phyloP scores from a whole-genome alignment of 2,888 invertebrate species.

The Mesochorus sp. region DNA sequence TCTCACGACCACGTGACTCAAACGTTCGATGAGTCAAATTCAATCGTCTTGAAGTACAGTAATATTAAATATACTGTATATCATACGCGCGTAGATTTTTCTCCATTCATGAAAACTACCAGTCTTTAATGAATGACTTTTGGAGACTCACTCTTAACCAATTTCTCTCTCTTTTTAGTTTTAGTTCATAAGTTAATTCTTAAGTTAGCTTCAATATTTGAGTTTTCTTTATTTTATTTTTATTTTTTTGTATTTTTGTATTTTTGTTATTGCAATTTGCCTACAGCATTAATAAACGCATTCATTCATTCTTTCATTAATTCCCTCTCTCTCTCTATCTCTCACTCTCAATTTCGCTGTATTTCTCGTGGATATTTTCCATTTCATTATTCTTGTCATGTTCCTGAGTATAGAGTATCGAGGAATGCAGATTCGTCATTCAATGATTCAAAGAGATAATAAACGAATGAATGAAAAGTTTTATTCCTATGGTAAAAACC shows the following conservation, averaged over 20 bases:
- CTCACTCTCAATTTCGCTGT: background rate
- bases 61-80: background rate
- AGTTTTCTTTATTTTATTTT: too few species aligned
- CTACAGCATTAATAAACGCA: too few species aligned
- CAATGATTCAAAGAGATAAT: constrained; percentile 16
- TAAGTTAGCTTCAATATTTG: too few species aligned
- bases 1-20: constrained; percentile 43
- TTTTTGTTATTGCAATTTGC: too few species aligned
- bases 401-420: background rate
- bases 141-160: background rate
- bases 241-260: too few species aligned
- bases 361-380: background rate
- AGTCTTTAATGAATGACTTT: constrained; percentile 45
- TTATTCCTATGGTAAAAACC: too few species aligned
- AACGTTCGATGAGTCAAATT: constrained; percentile 23
- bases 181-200: too few species aligned
- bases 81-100: background rate
- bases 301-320: too few species aligned
- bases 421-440: constrained; percentile 15
- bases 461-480: too few species aligned
- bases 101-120: constrained; percentile 44
- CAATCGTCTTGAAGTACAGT: constrained; percentile 8
- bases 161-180: background rate
- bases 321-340: constrained; percentile 2
- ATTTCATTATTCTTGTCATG: constrained; percentile 4